A percentile compares a stretch with the other conserved stretches of the same genome.
phyloP scores from a whole-genome alignment of 2,888 invertebrate genomes.

The Hypselothyrea guttata region DNA sequence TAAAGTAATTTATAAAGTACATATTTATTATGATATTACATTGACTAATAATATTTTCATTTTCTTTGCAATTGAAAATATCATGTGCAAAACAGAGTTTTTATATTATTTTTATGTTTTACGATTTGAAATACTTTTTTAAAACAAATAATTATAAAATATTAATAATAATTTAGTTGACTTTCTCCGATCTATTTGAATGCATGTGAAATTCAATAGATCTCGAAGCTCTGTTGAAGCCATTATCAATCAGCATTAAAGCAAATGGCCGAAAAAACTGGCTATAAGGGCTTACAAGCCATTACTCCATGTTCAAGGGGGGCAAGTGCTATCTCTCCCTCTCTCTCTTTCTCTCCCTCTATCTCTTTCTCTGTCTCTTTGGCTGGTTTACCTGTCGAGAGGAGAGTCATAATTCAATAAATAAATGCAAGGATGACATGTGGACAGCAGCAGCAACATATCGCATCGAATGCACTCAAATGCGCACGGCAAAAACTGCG shows the following conservation, averaged over 20 bases:
- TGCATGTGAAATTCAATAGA: not conserved
- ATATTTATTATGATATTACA: too few relatives aligned
- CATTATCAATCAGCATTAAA: slow-evolving; percentile 52
- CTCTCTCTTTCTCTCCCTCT: too few relatives aligned
- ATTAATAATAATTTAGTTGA: too few relatives aligned
- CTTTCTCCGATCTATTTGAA: too few relatives aligned
- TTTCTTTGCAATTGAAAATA: too few relatives aligned
- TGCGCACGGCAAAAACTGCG: slow-evolving; percentile 43
- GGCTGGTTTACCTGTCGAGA: slow-evolving; percentile 2
- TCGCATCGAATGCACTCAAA: slow-evolving; percentile 74
- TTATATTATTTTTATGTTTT: too few relatives aligned
- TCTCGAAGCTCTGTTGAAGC: slow-evolving; percentile 2
- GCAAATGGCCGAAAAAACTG: slow-evolving; percentile 4
- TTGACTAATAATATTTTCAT: too few relatives aligned
- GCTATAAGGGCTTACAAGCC: slow-evolving; percentile 35
- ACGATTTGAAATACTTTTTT: too few relatives aligned
- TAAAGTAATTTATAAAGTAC: too few relatives aligned
- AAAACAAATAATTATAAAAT: too few relatives aligned
- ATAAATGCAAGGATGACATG: slow-evolving; percentile 79
- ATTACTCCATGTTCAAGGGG: slow-evolving; percentile 31
- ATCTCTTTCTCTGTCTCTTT: too few relatives aligned
- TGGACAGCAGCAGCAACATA: slow-evolving; percentile 72
- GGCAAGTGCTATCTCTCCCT: not conserved
- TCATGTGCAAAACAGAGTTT: too few relatives aligned
- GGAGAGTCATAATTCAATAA: slow-evolving; percentile 77